Evolutionary conservation across 2,797 vertebrate genomes (phyloP).

Genomic region (Serranus cabrilla): DNA sequence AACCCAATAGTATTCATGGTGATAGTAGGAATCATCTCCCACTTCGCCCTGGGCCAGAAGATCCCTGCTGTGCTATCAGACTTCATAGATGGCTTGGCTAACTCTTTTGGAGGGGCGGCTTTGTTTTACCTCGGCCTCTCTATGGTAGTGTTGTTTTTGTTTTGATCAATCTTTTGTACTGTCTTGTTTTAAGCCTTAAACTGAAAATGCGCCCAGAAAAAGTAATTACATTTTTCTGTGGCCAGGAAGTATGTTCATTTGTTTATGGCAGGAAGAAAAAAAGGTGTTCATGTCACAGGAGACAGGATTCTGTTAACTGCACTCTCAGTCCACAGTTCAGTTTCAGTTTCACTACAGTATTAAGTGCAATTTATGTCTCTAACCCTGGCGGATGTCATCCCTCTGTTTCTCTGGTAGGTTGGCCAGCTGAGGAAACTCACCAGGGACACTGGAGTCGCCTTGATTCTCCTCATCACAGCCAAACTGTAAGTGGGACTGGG

Average conservation of each 20-base stretch:
- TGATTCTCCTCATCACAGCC: slow-evolving; percentile 97
- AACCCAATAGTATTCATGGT: slow-evolving; percentile 99
- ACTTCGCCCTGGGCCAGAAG: slow-evolving; percentile 92
- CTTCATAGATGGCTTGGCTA: slow-evolving; percentile 94
- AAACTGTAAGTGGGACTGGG: slow-evolving; percentile 91
- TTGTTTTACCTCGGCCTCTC: slow-evolving; percentile 97
- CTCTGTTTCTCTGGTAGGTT: slow-evolving; percentile 61
- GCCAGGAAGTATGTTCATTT: too few species aligned
- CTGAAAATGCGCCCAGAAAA: too few species aligned
- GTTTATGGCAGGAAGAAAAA: too few species aligned
- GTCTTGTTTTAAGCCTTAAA: not conserved
- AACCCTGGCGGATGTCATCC: not conserved
- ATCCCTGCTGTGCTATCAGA: slow-evolving; percentile 91
- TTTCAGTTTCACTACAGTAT: too few species aligned
- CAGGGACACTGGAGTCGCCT: slow-evolving; percentile 92
- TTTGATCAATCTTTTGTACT: not conserved
- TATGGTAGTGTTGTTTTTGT: slow-evolving; percentile 87
- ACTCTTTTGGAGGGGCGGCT: slow-evolving; percentile 95
- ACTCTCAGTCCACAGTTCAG: too few species aligned
- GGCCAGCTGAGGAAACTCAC: slow-evolving; percentile 92
- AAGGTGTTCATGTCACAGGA: too few species aligned
- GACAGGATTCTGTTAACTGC: too few species aligned
- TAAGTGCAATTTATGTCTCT: too few species aligned
- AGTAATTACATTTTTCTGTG: too few species aligned
- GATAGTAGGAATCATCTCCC: slow-evolving; percentile 92